These are phyloP conservation scores for Diaphora mendica DNA, from an alignment of 2,888 invertebrate species.

Conservation along the genomic window DNA sequence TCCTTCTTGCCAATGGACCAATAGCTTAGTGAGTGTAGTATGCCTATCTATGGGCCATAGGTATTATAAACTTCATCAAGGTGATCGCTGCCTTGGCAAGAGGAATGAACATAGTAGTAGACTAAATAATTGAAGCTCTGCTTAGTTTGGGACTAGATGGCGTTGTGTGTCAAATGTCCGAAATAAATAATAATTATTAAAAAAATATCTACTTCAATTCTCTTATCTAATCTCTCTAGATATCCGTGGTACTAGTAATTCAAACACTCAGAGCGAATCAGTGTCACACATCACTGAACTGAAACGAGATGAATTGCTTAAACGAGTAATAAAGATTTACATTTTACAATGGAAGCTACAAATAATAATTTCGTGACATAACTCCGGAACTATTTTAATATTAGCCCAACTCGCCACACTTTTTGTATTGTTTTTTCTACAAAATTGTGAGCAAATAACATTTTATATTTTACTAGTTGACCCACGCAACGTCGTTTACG, in stretches of 20 bases:
- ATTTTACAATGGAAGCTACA: conserved; percentile 3
- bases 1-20: too few relatives aligned
- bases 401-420: background rate
- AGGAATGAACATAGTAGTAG: too few relatives aligned
- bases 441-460: conserved; percentile 30
- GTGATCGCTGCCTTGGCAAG: too few relatives aligned
- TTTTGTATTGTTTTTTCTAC: conserved; percentile 21
- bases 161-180: too few relatives aligned
- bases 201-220: background rate
- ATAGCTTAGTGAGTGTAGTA: too few relatives aligned
- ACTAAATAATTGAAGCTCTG: too few relatives aligned
- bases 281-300: background rate
- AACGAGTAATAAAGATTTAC: background rate
- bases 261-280: background rate
- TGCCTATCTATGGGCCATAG: too few relatives aligned
- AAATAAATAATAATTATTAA: background rate
- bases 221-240: background rate
- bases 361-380: conserved; percentile 1
- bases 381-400: conserved; percentile 7
- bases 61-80: too few relatives aligned
- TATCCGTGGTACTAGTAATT: background rate
- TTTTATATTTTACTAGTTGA: conserved; percentile 31
- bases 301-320: conserved; percentile 3
- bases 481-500: too few relatives aligned
- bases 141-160: background rate